Base-by-base conservation (phyloP, 2,113 vertebrate species). In the Girardinichthys multiradiatus region DNA sequence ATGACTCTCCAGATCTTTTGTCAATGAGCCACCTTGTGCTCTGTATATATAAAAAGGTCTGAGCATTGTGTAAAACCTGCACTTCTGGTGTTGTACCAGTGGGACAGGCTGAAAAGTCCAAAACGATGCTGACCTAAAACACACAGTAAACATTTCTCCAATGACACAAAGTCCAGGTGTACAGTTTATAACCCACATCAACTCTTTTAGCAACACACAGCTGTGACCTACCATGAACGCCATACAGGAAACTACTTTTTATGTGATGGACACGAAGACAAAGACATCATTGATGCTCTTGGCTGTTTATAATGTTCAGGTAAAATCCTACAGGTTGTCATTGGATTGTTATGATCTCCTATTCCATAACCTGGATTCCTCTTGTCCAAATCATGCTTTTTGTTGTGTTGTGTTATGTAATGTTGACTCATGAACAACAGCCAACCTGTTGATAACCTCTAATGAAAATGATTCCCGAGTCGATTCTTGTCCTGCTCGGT, bases 231-330 rank as follows among this genome's bases (percentile, higher is more conserved):
- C 63, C 61, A 59, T 77, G 70, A 84, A 24, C 68, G 69, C 62
- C n/a, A 48, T 58, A 54, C 67, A 75, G 68, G 64, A n/a, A 15
- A 42, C 33, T 60, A 35, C 64, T 61, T 62, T 45, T 64, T 26
- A 29, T 72, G 61, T 9, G 26, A 74, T 21, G 51, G 73, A 68
- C 75, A 87, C 68, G 51, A 84, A 84, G 66, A 81, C 68, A 57
- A 84, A 84, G 66, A 81, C 37, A 63, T 69, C 31, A 70, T 64
- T 82, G 79, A 73, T 84, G 81, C 83, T 84, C 29, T 85, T 12
- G 68, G 35, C 85, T 74, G 67, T 86, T 77, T 72, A 19, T 80
- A 77, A 67, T 39, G 21, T 83, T 77, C 59, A 65, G 31, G 71
- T 76, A 11, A 45, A 63, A 77, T 64, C 30, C 74, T 64, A 57